These are phyloP conservation scores for Nestor notabilis DNA, from an alignment of 2,113 vertebrate species.

Conservation along the genomic window DNA sequence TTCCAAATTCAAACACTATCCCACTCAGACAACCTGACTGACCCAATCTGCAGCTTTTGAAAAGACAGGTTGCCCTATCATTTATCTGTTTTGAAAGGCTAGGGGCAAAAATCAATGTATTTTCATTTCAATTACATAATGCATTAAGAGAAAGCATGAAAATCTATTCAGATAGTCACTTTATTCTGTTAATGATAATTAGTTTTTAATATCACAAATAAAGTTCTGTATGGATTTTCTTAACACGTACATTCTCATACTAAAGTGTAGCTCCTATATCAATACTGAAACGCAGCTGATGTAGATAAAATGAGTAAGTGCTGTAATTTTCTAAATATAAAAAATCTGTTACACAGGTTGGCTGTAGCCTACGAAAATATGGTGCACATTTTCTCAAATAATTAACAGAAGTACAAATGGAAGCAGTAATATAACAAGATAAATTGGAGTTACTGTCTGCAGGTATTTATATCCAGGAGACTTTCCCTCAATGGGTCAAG, in stretches of 20 bases:
- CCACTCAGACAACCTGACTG: neutral
- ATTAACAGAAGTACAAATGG: neutral
- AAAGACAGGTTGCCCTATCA: neutral
- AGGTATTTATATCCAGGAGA: neutral
- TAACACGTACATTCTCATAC: constrained; percentile 14
- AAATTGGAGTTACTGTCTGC: neutral
- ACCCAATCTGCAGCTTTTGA: neutral
- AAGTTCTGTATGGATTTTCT: constrained; percentile 41
- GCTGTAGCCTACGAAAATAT: neutral
- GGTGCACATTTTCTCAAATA: neutral
- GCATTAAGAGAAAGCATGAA: neutral
- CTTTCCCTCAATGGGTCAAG: neutral
- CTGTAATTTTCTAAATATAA: constrained; percentile 23
- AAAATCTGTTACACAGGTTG: constrained; percentile 5
- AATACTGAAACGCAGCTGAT: constrained; percentile 4
- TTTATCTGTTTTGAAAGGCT: neutral
- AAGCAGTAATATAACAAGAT: neutral
- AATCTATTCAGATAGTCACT: neutral
- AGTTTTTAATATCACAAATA: constrained; percentile 58
- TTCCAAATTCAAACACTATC: neutral
- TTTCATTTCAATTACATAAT: neutral
- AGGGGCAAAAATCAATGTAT: neutral
- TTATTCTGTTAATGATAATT: constrained; percentile 26
- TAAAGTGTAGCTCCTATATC: constrained; percentile 17
- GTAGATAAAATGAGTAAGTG: constrained; percentile 33